Percentiles rank a stretch among this genome's conserved stretches.
These are phyloP conservation scores for Paramuricea clavata DNA, from an alignment of 92 coral and sea anemone species.

Conservation along the genomic window DNA sequence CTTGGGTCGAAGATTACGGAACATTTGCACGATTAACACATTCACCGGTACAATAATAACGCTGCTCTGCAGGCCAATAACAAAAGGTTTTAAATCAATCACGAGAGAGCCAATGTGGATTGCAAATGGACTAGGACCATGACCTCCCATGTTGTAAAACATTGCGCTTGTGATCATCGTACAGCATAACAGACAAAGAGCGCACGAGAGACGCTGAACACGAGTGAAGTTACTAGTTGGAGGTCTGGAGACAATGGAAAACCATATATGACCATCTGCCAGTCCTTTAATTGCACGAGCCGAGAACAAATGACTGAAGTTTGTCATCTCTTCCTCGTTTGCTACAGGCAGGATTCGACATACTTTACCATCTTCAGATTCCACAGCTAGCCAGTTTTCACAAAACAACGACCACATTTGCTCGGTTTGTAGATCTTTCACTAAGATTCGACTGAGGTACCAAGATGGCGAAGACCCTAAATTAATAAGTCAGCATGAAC, in stretches of 20 bases:
- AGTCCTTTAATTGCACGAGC: constrained; percentile 25
- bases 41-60: constrained; percentile 90
- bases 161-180: constrained; percentile 94
- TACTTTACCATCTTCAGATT: constrained; percentile 29
- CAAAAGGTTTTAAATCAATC: constrained; percentile 79
- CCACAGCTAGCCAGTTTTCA: constrained; percentile 86
- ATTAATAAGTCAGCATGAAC: not conserved
- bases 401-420: constrained; percentile 83
- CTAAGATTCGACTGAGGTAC: constrained; percentile 88
- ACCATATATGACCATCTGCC: constrained; percentile 65
- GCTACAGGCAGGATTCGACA: constrained; percentile 87
- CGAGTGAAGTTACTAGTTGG: constrained; percentile 91
- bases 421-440: constrained; percentile 78
- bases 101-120: constrained; percentile 78
- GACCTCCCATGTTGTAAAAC: constrained; percentile 86
- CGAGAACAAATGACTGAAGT: constrained; percentile 86
- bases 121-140: constrained; percentile 38
- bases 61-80: constrained; percentile 90
- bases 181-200: constrained; percentile 86
- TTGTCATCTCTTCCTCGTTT: constrained; percentile 82
- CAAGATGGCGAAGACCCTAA: constrained; percentile 85
- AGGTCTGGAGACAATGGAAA: constrained; percentile 91
- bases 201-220: constrained; percentile 90
- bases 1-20: constrained; percentile 83
- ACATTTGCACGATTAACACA: constrained; percentile 86